A percentile compares a stretch with the other conserved stretches of the same genome.
These are phyloP conservation scores for Manis javanica DNA, from an alignment of 2,797 vertebrate species.

Conservation along the genomic window DNA sequence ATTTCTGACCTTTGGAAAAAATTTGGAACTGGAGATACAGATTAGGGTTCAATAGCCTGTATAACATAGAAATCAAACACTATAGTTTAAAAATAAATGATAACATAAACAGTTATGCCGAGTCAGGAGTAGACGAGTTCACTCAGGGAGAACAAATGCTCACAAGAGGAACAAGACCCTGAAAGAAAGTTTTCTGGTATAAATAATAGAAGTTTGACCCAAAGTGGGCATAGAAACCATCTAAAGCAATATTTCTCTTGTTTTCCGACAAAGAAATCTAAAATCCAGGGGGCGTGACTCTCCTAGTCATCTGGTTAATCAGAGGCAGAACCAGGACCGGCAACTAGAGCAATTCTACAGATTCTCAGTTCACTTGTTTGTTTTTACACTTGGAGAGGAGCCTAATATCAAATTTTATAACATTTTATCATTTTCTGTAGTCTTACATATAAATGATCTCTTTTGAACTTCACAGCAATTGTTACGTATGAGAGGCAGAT, in stretches of 20 bases:
- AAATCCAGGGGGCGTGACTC: neutral
- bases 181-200: neutral
- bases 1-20: neutral
- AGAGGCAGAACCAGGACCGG: neutral
- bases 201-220: neutral
- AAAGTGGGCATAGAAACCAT: neutral
- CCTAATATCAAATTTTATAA: neutral
- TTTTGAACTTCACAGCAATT: neutral
- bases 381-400: neutral
- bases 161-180: neutral
- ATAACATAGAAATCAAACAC: neutral
- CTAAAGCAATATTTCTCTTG: neutral
- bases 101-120: neutral
- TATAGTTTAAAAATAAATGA: neutral
- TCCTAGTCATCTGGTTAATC: neutral
- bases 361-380: neutral
- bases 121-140: neutral
- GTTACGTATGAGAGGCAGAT: neutral
- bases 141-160: neutral
- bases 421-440: neutral
- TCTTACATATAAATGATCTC: neutral
- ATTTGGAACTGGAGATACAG: neutral
- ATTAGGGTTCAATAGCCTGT: neutral
- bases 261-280: neutral
- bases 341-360: neutral